Conservation (phyloP, 2,113 vertebrate genomes). For the Budorcas taxicolor region DNA sequence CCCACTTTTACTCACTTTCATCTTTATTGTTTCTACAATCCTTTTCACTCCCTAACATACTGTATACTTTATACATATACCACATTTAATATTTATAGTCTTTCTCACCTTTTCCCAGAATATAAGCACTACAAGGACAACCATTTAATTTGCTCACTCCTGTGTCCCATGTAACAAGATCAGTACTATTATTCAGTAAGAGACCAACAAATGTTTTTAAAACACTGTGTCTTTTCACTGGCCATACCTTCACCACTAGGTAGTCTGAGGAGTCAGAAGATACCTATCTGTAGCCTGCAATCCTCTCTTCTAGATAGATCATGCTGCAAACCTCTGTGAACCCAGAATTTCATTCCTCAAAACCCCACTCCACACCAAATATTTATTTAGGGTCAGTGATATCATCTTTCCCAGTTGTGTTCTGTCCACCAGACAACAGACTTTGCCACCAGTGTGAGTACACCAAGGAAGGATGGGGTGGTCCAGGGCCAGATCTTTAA, state of each 20-base stretch:
- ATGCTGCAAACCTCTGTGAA: background rate
- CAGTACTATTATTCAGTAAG: background rate
- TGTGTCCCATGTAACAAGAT: background rate
- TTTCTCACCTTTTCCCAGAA: background rate
- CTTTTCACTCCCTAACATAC: background rate
- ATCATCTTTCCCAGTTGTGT: background rate
- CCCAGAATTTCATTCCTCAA: background rate
- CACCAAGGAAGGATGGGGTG: background rate
- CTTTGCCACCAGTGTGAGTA: background rate
- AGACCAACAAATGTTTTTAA: background rate
- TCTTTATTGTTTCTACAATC: background rate
- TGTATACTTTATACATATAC: background rate
- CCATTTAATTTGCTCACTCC: background rate
- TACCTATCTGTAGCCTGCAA: background rate
- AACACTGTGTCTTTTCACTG: background rate
- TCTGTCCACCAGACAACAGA: background rate
- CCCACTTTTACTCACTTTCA: background rate
- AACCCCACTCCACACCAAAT: too few species aligned
- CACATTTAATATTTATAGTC: background rate
- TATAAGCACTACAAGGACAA: background rate
- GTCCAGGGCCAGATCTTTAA: background rate
- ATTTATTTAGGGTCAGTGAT: background rate
- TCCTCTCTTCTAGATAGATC: background rate
- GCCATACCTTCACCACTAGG: background rate
- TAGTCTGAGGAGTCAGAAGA: background rate